Evolutionary conservation across 1,140 invertebrate species (phyloP), one percentile per base, ranked within the genome.

Genomic region (Matsumurasca onukii): DNA sequence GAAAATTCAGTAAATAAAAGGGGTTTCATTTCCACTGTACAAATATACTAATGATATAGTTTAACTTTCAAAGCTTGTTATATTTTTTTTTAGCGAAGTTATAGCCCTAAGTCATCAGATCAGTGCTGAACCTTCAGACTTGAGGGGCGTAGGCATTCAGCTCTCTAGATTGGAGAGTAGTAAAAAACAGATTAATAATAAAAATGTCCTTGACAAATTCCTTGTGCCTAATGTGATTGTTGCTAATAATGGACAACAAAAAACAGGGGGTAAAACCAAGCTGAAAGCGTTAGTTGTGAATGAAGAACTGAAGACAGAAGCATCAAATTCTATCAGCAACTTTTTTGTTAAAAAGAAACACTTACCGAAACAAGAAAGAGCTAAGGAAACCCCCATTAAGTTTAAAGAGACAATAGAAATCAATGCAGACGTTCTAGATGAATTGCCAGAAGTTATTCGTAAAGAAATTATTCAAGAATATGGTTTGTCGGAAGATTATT

Each of bases 61-160:
- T n/a, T n/a, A n/a, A n/a, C n/a, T n/a, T n/a, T n/a, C n/a, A n/a
- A n/a, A n/a, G n/a, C n/a, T n/a, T n/a, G n/a, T n/a, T n/a, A n/a
- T 70, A 65, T 31, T 20, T 63, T 59, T 71, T 76, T 80, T 70
- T 31, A 86, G 82, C 70, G 86, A 89, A 79, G 82, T 87, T 20
- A 77, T 89, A 20, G 78, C 76, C 25, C 78, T 92, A 30, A 88
- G 85, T 79, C 85, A 85, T 73, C 86, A 88, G 73, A 80, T 88
- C 64, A 84, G 86, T 69, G 78, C 89, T 71, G 79, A 84, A 59
- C 86, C 89, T 17, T 82, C 84, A 73, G 90, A 93, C 77, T 83
- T 93, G 73, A 84, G 91, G 73, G 91, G 91, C 0, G 84, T 94
- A 69, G 91, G 91, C 59, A 91, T 93, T 73, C 91, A 92, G 75